phyloP scores from a whole-genome alignment of 2,113 vertebrate species.

The Meriones unguiculatus region DNA sequence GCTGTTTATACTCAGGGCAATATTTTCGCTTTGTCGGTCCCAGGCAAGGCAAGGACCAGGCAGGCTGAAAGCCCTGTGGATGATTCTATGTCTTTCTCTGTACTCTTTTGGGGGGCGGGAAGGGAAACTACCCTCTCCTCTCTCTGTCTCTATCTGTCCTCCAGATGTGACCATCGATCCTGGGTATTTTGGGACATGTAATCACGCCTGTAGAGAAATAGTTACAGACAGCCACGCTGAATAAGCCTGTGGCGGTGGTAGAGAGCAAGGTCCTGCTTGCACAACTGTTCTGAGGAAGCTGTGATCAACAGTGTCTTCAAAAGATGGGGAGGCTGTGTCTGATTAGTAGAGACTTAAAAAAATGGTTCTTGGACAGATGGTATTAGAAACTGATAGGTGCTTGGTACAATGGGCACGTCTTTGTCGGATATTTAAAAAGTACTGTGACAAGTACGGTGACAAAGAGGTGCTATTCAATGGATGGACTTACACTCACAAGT shows the following conservation, averaged over 20 bases:
- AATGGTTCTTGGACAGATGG: background rate
- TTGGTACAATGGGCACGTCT: background rate
- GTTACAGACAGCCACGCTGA: background rate
- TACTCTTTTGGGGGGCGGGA: background rate
- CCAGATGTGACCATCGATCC: background rate
- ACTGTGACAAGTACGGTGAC: too few species aligned
- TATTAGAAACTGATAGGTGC: background rate
- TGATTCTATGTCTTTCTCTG: background rate
- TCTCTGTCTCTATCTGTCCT: background rate
- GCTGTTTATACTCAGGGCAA: background rate
- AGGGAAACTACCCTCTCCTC: background rate
- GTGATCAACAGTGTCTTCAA: background rate
- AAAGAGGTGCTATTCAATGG: background rate
- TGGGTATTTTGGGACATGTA: background rate
- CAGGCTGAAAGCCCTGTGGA: background rate
- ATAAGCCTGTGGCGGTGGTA: background rate
- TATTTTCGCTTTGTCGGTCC: background rate
- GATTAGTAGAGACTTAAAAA: background rate
- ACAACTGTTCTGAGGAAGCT: background rate
- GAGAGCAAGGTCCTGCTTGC: background rate
- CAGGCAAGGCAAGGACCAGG: background rate
- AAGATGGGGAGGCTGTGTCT: background rate
- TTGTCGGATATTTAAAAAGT: background rate
- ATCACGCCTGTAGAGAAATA: background rate
- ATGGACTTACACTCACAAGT: background rate